Evolutionary conservation across 2,888 invertebrate genomes (phyloP), one percentile per base, ranked within the genome.

Genomic region (Onchidella celtica): DNA sequence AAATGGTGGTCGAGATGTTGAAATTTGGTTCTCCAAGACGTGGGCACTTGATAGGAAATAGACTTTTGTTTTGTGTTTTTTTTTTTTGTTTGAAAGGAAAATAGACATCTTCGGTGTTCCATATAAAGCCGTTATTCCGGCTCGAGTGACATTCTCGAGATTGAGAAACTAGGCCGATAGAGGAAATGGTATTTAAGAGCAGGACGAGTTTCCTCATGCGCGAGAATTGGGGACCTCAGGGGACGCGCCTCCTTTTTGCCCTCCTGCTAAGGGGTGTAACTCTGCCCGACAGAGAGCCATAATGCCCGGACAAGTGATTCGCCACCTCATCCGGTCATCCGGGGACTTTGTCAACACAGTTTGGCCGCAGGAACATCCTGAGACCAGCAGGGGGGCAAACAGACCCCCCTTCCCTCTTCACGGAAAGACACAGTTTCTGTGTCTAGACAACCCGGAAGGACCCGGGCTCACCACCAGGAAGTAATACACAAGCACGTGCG

Each of bases 291-390:
- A 61, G 74, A 38, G 38, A 40, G 61, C 61, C 38, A 61, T 74
- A 74, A 74, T 74, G 36, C 59, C 74, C 47, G n/a, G 55, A 32
- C 74, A 74, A 74, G 61, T 36, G 74, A 61, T 61, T 61, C 74
- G n/a, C 3, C 74, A 74, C 74, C 74, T 74, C 74, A 24, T 61
- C 36, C 74, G 61, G 61, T 74, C 74, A 61, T 38, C 36, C 27
- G 74, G 63, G 74, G 74, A 61, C 61, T 74, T 61, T 74, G 61
- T 74, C 74, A 74, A 34, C 74, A 74, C 61, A 61, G 55, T 55
- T 1, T 3, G 57, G 57, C 55, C 57, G 36, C 55, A 32, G 72
- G 57, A 21, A 32, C 11, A 21, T 57, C n/a, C 55, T 55, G 72
- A 72, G 32, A 34, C 72, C 32, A 21, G 57, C 27, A 34, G n/a